Percentiles rank a stretch among this genome's conserved stretches.
phyloP scores from a whole-genome alignment of 2,113 vertebrate species.

The Pardalotus punctatus region DNA sequence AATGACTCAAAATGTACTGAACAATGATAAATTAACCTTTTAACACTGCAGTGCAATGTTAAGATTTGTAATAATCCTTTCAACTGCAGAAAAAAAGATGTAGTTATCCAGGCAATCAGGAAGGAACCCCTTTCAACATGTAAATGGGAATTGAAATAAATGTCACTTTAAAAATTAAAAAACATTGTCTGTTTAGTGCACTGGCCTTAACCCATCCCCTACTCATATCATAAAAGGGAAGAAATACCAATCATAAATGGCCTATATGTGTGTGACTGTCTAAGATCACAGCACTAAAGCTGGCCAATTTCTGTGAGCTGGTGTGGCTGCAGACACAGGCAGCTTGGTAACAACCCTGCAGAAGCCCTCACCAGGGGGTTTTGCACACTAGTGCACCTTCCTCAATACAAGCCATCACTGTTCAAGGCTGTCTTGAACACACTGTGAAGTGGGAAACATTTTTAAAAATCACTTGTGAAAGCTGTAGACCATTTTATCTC shows the following conservation, averaged over 20 bases:
- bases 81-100: neutral
- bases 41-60: slow-evolving; percentile 6
- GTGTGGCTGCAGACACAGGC: neutral
- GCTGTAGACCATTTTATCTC: neutral
- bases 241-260: neutral
- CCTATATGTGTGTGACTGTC: neutral
- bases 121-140: neutral
- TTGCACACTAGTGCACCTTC: neutral
- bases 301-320: neutral
- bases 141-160: neutral
- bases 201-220: neutral
- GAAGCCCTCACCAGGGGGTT: neutral
- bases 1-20: neutral
- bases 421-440: neutral
- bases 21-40: slow-evolving; percentile 11
- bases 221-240: neutral
- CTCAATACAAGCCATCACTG: neutral
- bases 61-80: slow-evolving; percentile 8
- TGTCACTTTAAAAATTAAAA: neutral
- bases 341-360: neutral
- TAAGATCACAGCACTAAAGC: neutral
- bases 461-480: neutral
- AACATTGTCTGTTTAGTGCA: neutral
- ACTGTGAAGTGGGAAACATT: neutral
- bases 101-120: neutral